These are phyloP conservation scores for Girardinichthys multiradiatus DNA, from an alignment of 2,113 vertebrate genomes.

Conservation along the genomic window DNA sequence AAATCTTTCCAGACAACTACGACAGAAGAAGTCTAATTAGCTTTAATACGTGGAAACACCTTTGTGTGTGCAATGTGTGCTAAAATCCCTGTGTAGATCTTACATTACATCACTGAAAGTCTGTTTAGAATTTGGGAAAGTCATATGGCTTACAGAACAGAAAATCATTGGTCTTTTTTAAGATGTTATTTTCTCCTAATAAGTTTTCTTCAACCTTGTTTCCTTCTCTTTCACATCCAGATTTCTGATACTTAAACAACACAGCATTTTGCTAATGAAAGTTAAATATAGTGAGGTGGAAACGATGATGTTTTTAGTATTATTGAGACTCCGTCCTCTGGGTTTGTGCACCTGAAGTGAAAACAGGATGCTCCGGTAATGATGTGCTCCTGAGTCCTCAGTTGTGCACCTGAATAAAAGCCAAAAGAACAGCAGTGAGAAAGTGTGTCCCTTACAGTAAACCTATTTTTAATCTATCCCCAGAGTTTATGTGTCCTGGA, in stretches of 20 bases:
- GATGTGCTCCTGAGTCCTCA: no score
- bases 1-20: not conserved
- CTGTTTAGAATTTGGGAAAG: not conserved
- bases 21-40: constrained; percentile 1
- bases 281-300: constrained; percentile 13
- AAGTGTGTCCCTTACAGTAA: constrained; percentile 66
- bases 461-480: constrained; percentile 76
- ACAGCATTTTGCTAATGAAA: constrained; percentile 30
- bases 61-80: not conserved
- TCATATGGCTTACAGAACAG: not conserved
- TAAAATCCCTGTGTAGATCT: constrained; percentile 6
- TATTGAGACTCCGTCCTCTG: no score
- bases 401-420: constrained; percentile 3
- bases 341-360: not conserved
- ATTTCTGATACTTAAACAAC: not conserved
- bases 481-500: constrained; percentile 74
- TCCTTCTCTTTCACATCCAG: not conserved
- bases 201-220: not conserved
- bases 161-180: not conserved
- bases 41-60: constrained; percentile 9
- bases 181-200: not conserved
- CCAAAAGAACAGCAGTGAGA: constrained; percentile 29
- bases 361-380: not conserved
- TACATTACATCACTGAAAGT: not conserved
- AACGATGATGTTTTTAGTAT: no score